phyloP scores from a whole-genome alignment of 2,113 vertebrate species.

The Platichthys stellatus region DNA sequence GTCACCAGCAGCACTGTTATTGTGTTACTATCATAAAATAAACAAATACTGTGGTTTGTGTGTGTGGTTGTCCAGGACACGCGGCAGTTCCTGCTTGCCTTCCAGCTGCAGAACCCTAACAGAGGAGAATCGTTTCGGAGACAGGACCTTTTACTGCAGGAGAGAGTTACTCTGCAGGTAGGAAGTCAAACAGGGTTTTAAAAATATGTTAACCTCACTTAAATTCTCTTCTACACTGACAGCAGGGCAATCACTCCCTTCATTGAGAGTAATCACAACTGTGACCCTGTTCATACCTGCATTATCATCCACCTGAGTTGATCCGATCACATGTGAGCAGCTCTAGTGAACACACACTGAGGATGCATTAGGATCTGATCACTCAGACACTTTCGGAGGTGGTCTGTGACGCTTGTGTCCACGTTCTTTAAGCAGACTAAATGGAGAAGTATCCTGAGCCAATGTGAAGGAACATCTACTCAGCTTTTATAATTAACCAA shows the following conservation, averaged over 20 bases:
- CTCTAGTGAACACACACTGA: background rate
- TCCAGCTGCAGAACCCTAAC: conserved; percentile 57
- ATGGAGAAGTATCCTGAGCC: background rate
- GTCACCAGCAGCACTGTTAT: conserved; percentile 15
- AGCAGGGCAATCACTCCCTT: conserved; percentile 28
- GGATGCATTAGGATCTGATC: background rate
- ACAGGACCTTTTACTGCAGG: conserved; percentile 73
- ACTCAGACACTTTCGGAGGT: background rate
- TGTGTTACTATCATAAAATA: background rate
- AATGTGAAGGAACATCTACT: background rate
- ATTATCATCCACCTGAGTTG: background rate
- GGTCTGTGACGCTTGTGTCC: background rate
- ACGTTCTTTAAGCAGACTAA: background rate
- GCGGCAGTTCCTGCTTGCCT: conserved; percentile 68
- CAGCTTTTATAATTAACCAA: no score
- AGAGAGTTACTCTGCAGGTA: conserved; percentile 80
- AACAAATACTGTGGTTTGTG: background rate
- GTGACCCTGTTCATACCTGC: background rate
- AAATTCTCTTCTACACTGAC: background rate
- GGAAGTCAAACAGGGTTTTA: conserved; percentile 28
- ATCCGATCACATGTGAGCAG: background rate
- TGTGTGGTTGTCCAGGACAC: conserved; percentile 72
- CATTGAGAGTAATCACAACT: conserved; percentile 10
- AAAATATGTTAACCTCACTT: conserved; percentile 37
- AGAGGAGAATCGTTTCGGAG: conserved; percentile 58